These are phyloP conservation scores for Hydrocynus forskahlii DNA, from an alignment of 2,797 vertebrate species.

Conservation along the genomic window DNA sequence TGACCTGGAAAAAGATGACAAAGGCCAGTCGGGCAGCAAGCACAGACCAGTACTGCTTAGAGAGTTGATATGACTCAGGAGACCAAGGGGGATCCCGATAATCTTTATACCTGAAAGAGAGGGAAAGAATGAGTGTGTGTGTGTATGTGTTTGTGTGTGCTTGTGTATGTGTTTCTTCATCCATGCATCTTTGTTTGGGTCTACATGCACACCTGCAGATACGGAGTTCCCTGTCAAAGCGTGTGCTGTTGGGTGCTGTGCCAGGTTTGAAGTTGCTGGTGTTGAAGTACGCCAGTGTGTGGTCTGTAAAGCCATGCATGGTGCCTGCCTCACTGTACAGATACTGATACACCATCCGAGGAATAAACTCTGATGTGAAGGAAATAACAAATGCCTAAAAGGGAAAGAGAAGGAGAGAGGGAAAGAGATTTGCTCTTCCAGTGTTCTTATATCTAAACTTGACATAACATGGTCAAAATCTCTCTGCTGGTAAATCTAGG, in stretches of 20 bases:
- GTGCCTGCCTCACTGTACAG: slow-evolving; percentile 91
- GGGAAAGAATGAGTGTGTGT: slow-evolving; percentile 1
- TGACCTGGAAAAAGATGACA: slow-evolving; percentile 97
- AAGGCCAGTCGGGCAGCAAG: slow-evolving; percentile 93
- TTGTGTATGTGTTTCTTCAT: background rate
- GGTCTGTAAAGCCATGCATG: slow-evolving; percentile 93
- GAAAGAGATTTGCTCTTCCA: background rate
- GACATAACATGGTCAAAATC: background rate
- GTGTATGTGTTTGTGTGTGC: background rate
- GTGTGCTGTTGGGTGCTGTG: slow-evolving; percentile 86
- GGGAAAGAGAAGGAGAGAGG: slow-evolving; percentile 34
- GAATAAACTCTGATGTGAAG: slow-evolving; percentile 97
- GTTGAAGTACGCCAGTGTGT: slow-evolving; percentile 96
- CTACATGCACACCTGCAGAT: slow-evolving; percentile 87
- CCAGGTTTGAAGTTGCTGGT: slow-evolving; percentile 89
- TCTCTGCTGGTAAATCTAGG: background rate
- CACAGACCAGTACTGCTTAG: slow-evolving; percentile 96
- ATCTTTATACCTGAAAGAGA: slow-evolving; percentile 89
- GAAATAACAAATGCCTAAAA: slow-evolving; percentile 97
- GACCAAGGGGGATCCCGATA: slow-evolving; percentile 97
- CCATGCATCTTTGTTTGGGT: background rate
- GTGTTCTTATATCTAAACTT: background rate
- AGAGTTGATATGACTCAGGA: slow-evolving; percentile 87
- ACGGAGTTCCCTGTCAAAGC: slow-evolving; percentile 82
- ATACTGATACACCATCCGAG: slow-evolving; percentile 93